Evolutionary conservation across 2,113 vertebrate genomes (phyloP).

Genomic region (Origma solitaria): DNA sequence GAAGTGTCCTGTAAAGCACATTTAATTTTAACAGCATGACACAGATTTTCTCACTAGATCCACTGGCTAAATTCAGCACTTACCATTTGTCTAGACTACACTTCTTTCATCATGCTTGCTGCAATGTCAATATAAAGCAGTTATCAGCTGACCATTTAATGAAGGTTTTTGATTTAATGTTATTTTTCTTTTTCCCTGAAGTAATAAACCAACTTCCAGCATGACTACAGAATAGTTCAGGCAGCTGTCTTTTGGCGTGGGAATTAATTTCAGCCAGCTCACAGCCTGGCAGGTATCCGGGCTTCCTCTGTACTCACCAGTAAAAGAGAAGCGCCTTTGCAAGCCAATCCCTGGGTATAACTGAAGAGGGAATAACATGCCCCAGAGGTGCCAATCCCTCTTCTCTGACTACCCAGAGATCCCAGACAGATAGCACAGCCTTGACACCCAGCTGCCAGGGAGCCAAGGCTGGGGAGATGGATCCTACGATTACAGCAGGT

Average conservation of each 20-base stretch:
- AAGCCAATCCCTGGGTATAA: background rate
- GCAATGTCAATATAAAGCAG: background rate
- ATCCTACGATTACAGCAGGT: background rate
- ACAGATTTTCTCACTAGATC: background rate
- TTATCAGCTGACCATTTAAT: background rate
- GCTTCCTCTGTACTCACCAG: background rate
- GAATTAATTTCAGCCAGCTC: background rate
- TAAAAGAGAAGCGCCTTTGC: background rate
- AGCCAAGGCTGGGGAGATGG: background rate
- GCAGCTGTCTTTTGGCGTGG: background rate
- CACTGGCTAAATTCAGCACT: background rate
- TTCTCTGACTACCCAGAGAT: constrained; percentile 20
- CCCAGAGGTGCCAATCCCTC: constrained; percentile 52
- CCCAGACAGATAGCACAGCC: constrained; percentile 41
- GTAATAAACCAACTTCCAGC: background rate
- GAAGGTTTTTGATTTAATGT: background rate
- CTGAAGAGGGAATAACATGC: background rate
- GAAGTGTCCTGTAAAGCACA: background rate
- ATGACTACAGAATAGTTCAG: background rate
- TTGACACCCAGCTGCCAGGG: background rate
- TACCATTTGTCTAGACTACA: background rate
- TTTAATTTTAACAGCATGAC: background rate
- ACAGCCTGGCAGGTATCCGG: background rate
- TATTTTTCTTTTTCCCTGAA: background rate
- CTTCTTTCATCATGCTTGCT: background rate